Conservation (phyloP, 2,113 vertebrate species). For the Microcebus ravelobensis region DNA sequence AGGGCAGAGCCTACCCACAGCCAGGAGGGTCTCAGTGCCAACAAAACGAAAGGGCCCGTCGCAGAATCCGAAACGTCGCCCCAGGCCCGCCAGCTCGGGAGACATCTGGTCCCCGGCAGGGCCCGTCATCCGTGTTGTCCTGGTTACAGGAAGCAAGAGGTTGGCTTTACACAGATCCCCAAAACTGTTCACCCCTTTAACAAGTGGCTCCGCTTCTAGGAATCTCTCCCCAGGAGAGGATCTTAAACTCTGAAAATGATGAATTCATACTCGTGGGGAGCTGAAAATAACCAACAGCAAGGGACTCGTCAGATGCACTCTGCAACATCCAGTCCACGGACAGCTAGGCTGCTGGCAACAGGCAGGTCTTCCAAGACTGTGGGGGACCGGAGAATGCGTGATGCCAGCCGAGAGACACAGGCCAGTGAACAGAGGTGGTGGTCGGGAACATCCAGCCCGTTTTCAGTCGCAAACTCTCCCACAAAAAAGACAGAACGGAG, state of each 20-base stretch:
- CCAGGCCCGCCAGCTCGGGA: accelerated
- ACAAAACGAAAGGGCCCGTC: background rate
- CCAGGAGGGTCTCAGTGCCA: background rate
- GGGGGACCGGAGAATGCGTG: accelerated
- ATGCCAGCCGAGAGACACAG: accelerated
- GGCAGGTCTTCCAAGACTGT: accelerated
- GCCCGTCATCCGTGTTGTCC: too few relatives aligned
- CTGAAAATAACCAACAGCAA: background rate
- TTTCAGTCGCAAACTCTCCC: accelerated
- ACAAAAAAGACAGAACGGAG: too few relatives aligned
- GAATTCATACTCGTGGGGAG: accelerated
- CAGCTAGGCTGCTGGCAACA: background rate
- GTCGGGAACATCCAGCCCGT: accelerated
- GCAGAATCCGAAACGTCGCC: background rate
- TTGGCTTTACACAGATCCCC: background rate
- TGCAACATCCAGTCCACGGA: background rate
- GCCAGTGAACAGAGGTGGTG: too few relatives aligned
- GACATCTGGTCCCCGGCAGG: background rate
- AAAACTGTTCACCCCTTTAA: background rate
- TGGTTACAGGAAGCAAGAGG: background rate
- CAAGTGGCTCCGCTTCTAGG: background rate
- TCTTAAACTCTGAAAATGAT: background rate
- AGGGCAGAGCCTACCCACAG: accelerated
- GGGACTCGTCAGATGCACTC: accelerated
- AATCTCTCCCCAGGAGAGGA: background rate